These are phyloP conservation scores for Chelonus insularis DNA, from an alignment of 1,140 invertebrate species.

Conservation along the genomic window DNA sequence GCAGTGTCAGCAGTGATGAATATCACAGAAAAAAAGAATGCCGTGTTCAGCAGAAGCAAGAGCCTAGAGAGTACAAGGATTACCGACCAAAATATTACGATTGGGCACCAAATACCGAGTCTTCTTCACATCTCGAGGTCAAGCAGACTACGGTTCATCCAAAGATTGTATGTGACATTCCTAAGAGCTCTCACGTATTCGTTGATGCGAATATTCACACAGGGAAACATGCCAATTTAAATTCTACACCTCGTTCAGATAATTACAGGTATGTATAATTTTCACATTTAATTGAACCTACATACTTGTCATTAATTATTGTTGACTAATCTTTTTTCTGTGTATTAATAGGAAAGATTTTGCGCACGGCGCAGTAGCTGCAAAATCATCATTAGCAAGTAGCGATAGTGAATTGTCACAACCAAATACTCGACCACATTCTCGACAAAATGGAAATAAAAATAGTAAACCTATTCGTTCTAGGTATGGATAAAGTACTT, in stretches of 20 bases:
- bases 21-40: slow-evolving; percentile 43
- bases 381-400: slow-evolving; percentile 52
- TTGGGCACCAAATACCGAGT: slow-evolving; percentile 41
- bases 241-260: slow-evolving; percentile 44
- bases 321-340: slow-evolving; percentile 18
- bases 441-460: slow-evolving; percentile 46
- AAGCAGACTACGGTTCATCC: slow-evolving; percentile 58
- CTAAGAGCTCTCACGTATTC: slow-evolving; percentile 57
- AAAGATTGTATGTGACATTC: slow-evolving; percentile 61
- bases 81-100: slow-evolving; percentile 56
- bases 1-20: slow-evolving; percentile 38
- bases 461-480: slow-evolving; percentile 42
- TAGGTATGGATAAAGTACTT: slow-evolving; percentile 36
- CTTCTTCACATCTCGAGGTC: slow-evolving; percentile 41
- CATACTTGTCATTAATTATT: background rate
- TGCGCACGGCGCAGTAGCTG: slow-evolving; percentile 57
- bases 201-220: slow-evolving; percentile 44
- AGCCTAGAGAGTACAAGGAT: slow-evolving; percentile 58
- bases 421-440: slow-evolving; percentile 55
- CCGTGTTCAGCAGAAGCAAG: slow-evolving; percentile 54
- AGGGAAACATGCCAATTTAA: slow-evolving; percentile 36
- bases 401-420: slow-evolving; percentile 60
- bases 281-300: background rate
- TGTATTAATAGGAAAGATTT: slow-evolving; percentile 58
- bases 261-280: slow-evolving; percentile 43